phyloP scores from a whole-genome alignment of 2,113 vertebrate genomes.

The Piprites chloris region DNA sequence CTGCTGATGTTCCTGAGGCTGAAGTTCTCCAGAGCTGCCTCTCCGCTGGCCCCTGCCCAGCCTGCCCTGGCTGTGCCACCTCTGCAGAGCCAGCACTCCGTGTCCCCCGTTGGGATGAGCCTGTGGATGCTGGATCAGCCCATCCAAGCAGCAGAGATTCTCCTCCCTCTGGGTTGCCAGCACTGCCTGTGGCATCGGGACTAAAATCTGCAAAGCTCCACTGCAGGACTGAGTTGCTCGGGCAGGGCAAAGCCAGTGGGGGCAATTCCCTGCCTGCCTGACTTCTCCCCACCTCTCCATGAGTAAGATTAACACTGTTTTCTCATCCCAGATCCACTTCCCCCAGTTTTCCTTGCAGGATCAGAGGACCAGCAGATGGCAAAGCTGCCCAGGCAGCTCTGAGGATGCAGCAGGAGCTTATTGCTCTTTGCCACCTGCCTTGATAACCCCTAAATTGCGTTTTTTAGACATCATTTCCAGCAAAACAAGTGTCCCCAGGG shows the following conservation, averaged over 20 bases:
- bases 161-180: background rate
- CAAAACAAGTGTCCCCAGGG: background rate
- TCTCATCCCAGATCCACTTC: background rate
- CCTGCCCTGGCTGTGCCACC: background rate
- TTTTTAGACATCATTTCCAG: background rate
- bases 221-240: too few relatives aligned
- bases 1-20: background rate
- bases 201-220: background rate
- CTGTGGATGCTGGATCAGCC: background rate
- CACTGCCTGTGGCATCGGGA: background rate
- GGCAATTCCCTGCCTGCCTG: background rate
- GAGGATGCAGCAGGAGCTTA: background rate
- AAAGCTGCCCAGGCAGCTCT: background rate
- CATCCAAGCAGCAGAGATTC: background rate
- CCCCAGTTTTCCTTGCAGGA: background rate
- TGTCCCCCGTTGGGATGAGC: accelerated
- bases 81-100: accelerated
- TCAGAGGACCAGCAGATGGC: background rate
- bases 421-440: background rate
- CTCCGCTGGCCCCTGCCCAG: background rate
- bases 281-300: background rate
- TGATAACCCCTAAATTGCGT: background rate
- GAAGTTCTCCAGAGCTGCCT: background rate
- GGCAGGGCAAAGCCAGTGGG: accelerated
- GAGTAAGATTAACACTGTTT: accelerated